These are phyloP conservation scores for Lagria hirta DNA, from an alignment of 2,888 invertebrate species.

Conservation along the genomic window DNA sequence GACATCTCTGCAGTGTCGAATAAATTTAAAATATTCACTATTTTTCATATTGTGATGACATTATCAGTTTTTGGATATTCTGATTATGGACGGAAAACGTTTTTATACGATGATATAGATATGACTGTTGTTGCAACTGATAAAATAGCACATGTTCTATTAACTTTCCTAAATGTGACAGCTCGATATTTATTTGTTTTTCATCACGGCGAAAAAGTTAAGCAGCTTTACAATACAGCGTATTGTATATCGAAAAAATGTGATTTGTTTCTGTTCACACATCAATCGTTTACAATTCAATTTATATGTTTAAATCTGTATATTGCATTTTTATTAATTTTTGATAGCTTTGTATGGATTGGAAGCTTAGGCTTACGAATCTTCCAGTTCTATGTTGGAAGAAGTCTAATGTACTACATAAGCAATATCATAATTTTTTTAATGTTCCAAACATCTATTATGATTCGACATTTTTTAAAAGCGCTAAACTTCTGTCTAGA, in stretches of 20 bases:
- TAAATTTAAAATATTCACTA: constrained; percentile 10
- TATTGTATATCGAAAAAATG: constrained; percentile 3
- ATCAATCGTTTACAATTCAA: background rate
- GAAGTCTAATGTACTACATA: constrained; percentile 11
- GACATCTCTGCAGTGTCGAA: constrained; percentile 1
- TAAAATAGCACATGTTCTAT: constrained; percentile 10
- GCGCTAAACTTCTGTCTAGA: constrained; percentile 5
- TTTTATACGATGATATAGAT: constrained; percentile 5
- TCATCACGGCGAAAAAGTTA: constrained; percentile 8
- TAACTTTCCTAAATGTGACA: constrained; percentile 7
- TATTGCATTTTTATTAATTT: constrained; percentile 5
- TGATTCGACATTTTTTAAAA: constrained; percentile 4
- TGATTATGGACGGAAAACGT: constrained; percentile 9
- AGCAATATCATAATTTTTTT: constrained; percentile 8
- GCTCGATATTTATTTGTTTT: constrained; percentile 7
- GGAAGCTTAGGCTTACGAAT: background rate
- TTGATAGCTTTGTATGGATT: constrained; percentile 14
- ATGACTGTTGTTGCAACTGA: constrained; percentile 12
- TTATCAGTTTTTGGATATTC: constrained; percentile 5
- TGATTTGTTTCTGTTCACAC: constrained; percentile 2
- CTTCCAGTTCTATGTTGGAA: constrained; percentile 14
- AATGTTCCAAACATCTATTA: constrained; percentile 5
- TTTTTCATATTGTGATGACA: constrained; percentile 2
- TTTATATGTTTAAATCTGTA: constrained; percentile 10
- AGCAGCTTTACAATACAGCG: constrained; percentile 5